A percentile compares a stretch with the other conserved stretches of the same genome.
These are phyloP conservation scores for Acridotheres tristis DNA, from an alignment of 2,797 vertebrate genomes.

Conservation along the genomic window DNA sequence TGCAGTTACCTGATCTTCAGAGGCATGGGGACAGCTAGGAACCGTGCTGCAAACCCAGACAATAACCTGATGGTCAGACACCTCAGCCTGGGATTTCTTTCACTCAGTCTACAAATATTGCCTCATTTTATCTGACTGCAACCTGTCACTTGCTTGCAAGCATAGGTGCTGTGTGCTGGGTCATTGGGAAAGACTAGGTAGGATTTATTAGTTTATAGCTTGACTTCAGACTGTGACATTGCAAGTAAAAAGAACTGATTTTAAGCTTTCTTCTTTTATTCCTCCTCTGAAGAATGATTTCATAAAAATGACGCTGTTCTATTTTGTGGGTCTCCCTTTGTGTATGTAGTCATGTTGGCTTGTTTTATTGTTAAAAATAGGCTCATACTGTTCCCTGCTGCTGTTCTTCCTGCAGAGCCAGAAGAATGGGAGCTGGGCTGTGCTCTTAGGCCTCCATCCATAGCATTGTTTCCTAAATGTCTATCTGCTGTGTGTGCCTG, in stretches of 20 bases:
- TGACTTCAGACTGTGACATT: not conserved
- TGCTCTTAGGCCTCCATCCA: not conserved
- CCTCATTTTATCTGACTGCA: not conserved
- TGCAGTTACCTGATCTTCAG: not conserved
- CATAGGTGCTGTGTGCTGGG: not conserved
- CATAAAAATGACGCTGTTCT: not conserved
- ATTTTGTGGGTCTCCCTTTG: constrained; percentile 30
- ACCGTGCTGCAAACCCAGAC: not conserved
- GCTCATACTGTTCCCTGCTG: not conserved
- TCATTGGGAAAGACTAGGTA: not conserved
- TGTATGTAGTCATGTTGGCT: constrained; percentile 14
- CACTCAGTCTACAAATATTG: not conserved
- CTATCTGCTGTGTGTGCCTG: not conserved
- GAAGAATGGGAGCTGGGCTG: constrained; percentile 29
- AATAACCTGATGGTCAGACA: not conserved
- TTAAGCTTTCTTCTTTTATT: not conserved
- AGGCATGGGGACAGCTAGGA: not conserved
- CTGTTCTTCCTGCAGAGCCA: constrained; percentile 12
- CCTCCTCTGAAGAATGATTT: not conserved
- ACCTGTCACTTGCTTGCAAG: not conserved
- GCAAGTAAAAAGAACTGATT: not conserved
- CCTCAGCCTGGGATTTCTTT: not conserved
- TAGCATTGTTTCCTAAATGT: constrained; percentile 22
- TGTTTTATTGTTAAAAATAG: constrained; percentile 52
- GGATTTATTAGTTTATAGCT: not conserved